Evolutionary conservation across 2,888 invertebrate genomes (phyloP), one percentile per base, ranked within the genome.

Genomic region (Drosophila paramelanica): DNA sequence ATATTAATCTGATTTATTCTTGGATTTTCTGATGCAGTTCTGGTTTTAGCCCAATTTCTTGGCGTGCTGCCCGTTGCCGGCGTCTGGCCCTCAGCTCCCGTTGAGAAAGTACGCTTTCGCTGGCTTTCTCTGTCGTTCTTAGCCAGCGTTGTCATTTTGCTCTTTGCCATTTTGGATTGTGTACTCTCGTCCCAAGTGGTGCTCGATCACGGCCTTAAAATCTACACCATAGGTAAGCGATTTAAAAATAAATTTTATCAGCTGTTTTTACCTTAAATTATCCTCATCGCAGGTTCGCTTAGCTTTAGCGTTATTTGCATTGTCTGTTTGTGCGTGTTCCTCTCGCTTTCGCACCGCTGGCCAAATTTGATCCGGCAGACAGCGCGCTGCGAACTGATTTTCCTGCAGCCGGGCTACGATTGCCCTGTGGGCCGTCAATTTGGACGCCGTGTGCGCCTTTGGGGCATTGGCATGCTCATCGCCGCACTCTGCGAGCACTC

Each of bases 51-150:
- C 0, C 94, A 94, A 77, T 93, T 92, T 58, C 93, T 94, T 68
- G 94, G 93, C 25, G 88, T 94, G 14, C 81, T 94, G 74, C 94
- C 94, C 0, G 93, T 94, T 1, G 81, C 89, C 38, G 94, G 94
- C 0, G 77, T 94, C 11, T 92, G 90, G 74, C 92, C 92, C 1
- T 85, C 88, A 4, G 79, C 90, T 1, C 91, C 93, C 49, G 90
- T 79, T 23, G 73, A 79, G 20, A 74, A 82, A 8, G 85, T 92
- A 1, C 61, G 73, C 2, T 92, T 92, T 49, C 81, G 79, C 13
- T 92, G 91, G 92, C n/a, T 74, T 2, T 86, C 90, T 6, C 27
- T 81, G 17, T 59, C 84, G 0, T 51, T 89, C 0, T 11, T 89
- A 7, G 58, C 86, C 8, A 73, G 90, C 38, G 5, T 87, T 13